Evolutionary conservation across 1,140 invertebrate species (phyloP).

Genomic region (Procambarus virginalis): DNA sequence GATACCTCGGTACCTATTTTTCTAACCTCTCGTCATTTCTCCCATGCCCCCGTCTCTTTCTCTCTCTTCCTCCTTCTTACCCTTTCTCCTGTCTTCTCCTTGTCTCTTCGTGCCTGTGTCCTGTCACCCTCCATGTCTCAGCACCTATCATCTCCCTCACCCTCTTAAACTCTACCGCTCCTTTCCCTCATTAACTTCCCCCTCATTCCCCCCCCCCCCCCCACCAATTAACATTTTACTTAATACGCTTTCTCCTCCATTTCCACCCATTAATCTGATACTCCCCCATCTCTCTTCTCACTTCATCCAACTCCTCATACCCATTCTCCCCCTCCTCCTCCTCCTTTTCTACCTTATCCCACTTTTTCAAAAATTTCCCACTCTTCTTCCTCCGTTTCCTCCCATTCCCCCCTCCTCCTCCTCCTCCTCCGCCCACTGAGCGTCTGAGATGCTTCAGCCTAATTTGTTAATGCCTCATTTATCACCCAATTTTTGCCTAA

Average conservation of each 20-base stretch:
- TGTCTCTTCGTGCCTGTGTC: not conserved
- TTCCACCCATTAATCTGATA: not conserved
- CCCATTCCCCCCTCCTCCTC: not conserved
- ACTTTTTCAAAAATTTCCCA: too few relatives aligned
- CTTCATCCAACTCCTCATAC: not conserved
- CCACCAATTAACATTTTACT: too few relatives aligned
- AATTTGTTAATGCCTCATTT: conserved; percentile 44
- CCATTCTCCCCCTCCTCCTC: not conserved
- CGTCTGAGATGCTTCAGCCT: conserved; percentile 32
- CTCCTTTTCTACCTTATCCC: not conserved
- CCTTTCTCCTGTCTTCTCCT: too few relatives aligned
- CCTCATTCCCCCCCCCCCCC: not conserved
- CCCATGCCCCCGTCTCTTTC: too few relatives aligned
- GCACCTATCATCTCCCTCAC: not conserved
- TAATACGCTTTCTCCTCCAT: too few relatives aligned
- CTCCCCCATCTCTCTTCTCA: not conserved
- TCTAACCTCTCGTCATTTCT: too few relatives aligned
- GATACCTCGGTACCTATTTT: too few relatives aligned
- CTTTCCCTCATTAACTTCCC: not conserved
- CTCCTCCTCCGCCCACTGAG: not conserved
- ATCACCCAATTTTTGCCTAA: conserved; percentile 29
- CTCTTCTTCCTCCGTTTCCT: not conserved
- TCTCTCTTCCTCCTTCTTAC: too few relatives aligned
- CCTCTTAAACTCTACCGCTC: not conserved
- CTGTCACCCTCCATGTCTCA: not conserved